A percentile compares a stretch with the other conserved stretches of the same genome.
phyloP scores from a whole-genome alignment of 2,888 invertebrate species.

The Adelphocoris suturalis region DNA sequence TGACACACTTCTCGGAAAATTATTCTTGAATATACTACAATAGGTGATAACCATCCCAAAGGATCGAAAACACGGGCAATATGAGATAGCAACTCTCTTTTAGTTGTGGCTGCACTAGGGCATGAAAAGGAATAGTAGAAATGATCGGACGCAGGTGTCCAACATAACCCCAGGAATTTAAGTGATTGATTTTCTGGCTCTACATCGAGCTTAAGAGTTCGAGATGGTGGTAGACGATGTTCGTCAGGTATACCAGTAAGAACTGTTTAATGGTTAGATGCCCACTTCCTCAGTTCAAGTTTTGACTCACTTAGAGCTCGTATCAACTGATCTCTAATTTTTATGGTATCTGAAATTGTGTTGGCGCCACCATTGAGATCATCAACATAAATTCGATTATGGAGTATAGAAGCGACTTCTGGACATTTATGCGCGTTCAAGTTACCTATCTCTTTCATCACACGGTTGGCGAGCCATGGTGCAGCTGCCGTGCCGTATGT shows the following conservation, averaged over 20 bases:
- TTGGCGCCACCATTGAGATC: background rate
- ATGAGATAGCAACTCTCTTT: too few species aligned
- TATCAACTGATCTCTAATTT: background rate
- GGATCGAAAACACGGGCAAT: background rate
- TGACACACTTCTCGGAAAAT: constrained; percentile 6
- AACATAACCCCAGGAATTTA: constrained; percentile 5
- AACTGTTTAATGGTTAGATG: background rate
- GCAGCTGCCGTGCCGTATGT: background rate
- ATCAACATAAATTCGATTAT: constrained; percentile 3
- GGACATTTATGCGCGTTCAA: background rate
- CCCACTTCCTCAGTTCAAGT: constrained; percentile 4
- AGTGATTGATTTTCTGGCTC: background rate
- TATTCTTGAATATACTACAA: too few species aligned
- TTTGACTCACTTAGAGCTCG: background rate
- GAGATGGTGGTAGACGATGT: background rate
- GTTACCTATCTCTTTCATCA: constrained; percentile 76
- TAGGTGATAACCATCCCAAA: background rate
- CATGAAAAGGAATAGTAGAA: too few species aligned
- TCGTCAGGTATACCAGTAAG: background rate
- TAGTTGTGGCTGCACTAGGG: too few species aligned
- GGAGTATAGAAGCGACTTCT: constrained; percentile 12
- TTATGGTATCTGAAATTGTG: background rate
- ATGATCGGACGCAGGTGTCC: too few species aligned
- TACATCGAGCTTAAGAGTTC: background rate
- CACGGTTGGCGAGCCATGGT: constrained; percentile 79